phyloP scores from a whole-genome alignment of 2,888 invertebrate species.

The Euspilapteryx auroguttella region DNA sequence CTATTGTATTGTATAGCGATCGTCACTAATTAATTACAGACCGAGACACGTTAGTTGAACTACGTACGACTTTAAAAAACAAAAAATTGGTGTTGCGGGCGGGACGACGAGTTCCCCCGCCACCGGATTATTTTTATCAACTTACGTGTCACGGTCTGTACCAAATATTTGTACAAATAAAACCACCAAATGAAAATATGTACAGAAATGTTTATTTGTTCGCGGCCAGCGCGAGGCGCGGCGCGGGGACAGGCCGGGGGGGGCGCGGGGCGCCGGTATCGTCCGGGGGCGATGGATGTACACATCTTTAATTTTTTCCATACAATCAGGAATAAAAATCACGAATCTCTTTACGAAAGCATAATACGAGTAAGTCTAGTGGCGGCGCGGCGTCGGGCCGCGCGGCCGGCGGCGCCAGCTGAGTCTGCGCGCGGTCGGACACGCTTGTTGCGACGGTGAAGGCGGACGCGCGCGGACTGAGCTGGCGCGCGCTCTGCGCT shows the following conservation, averaged over 20 bases:
- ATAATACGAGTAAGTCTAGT: conserved; percentile 48
- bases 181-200: conserved; percentile 53
- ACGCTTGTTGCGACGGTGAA: conserved; percentile 5
- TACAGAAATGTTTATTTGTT: conserved; percentile 56
- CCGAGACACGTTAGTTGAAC: too few species aligned
- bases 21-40: too few species aligned
- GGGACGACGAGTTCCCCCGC: too few species aligned
- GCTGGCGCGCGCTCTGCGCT: conserved; percentile 4
- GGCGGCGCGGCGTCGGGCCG: conserved; percentile 10
- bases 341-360: conserved; percentile 57
- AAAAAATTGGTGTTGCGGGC: too few species aligned
- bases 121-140: too few species aligned
- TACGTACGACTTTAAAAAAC: too few species aligned
- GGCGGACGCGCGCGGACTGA: conserved; percentile 4
- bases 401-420: conserved; percentile 6
- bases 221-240: conserved; percentile 31
- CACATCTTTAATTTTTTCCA: conserved; percentile 48
- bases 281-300: conserved; percentile 48
- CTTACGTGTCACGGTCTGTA: too few species aligned
- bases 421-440: conserved; percentile 4
- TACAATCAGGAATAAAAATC: conserved; percentile 58
- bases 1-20: too few species aligned
- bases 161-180: conserved; percentile 30
- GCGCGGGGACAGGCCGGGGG: conserved; percentile 22
- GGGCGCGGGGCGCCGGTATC: conserved; percentile 19